Evolutionary conservation across 2,888 invertebrate genomes (phyloP).

Genomic region (Cantharis nigra): DNA sequence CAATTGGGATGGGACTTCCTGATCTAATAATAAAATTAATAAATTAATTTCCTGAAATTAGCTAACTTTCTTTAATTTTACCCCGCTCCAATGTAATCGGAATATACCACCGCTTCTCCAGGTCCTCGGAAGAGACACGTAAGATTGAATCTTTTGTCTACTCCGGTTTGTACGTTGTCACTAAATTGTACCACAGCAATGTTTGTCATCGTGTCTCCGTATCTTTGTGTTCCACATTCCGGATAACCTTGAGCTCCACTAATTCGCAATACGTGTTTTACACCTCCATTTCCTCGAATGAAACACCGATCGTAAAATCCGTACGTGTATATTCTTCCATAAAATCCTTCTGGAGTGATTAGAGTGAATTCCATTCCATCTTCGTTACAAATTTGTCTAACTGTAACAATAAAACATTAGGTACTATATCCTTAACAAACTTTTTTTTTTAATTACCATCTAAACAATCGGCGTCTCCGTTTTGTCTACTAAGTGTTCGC

Average conservation of each 20-base stretch:
- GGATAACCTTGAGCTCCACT: slow-evolving; percentile 92
- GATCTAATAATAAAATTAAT: slow-evolving; percentile 66
- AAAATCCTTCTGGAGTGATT: slow-evolving; percentile 85
- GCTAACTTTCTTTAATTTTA: slow-evolving; percentile 21
- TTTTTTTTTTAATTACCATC: slow-evolving; percentile 68
- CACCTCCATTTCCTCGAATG: slow-evolving; percentile 88
- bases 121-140: slow-evolving; percentile 92
- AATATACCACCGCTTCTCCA: slow-evolving; percentile 91
- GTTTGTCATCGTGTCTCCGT: slow-evolving; percentile 91
- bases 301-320: slow-evolving; percentile 90
- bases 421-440: background rate
- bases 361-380: slow-evolving; percentile 94
- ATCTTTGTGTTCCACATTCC: slow-evolving; percentile 85
- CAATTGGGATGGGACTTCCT: slow-evolving; percentile 90
- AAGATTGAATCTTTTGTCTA: slow-evolving; percentile 88
- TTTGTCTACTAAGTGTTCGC: slow-evolving; percentile 70
- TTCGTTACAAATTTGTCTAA: slow-evolving; percentile 89
- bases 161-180: slow-evolving; percentile 88
- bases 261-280: slow-evolving; percentile 79
- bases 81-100: slow-evolving; percentile 91
- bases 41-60: background rate
- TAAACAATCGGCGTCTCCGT: slow-evolving; percentile 75
- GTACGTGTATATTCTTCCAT: slow-evolving; percentile 88
- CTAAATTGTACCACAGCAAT: slow-evolving; percentile 94
- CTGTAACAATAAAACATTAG: slow-evolving; percentile 54